These are phyloP conservation scores for Teleopsis dalmanni DNA, from an alignment of 1,140 invertebrate genomes.

Conservation along the genomic window DNA sequence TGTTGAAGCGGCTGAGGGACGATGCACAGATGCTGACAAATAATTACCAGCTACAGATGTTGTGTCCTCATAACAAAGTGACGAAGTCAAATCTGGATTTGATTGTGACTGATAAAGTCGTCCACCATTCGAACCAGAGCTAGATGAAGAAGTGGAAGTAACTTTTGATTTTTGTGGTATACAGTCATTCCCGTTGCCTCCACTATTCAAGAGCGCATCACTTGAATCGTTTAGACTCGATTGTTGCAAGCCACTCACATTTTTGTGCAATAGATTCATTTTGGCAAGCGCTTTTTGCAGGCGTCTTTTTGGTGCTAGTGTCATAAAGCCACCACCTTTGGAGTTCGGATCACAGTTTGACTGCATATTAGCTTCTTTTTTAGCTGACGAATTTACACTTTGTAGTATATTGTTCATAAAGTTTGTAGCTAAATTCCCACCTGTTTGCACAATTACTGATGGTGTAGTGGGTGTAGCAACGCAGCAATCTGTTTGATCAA, in stretches of 20 bases:
- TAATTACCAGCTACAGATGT: constrained; percentile 18
- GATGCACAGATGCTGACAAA: constrained; percentile 27
- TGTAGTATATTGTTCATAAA: constrained; percentile 38
- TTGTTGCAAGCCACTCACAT: constrained; percentile 42
- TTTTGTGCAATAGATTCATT: constrained; percentile 85
- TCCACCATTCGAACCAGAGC: constrained; percentile 40
- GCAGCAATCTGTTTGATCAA: constrained; percentile 33
- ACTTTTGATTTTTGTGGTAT: constrained; percentile 3
- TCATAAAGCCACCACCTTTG: constrained; percentile 75
- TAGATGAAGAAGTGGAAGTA: neutral
- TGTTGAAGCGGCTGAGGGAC: constrained; percentile 33
- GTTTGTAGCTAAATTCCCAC: constrained; percentile 30
- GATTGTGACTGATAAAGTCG: constrained; percentile 76
- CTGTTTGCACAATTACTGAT: constrained; percentile 15
- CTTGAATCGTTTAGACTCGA: constrained; percentile 28
- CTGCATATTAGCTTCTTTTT: constrained; percentile 48
- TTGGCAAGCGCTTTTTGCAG: constrained; percentile 84
- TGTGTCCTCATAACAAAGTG: constrained; percentile 62
- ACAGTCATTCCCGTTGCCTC: constrained; percentile 7
- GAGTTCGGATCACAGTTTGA: constrained; percentile 40
- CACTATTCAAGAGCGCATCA: constrained; percentile 26
- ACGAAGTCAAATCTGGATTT: constrained; percentile 81
- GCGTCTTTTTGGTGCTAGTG: constrained; percentile 72
- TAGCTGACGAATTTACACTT: constrained; percentile 44
- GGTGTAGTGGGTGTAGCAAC: constrained; percentile 24